These are phyloP conservation scores for Pseudomyrmex gracilis DNA, from an alignment of 1,140 invertebrate species.

Conservation along the genomic window DNA sequence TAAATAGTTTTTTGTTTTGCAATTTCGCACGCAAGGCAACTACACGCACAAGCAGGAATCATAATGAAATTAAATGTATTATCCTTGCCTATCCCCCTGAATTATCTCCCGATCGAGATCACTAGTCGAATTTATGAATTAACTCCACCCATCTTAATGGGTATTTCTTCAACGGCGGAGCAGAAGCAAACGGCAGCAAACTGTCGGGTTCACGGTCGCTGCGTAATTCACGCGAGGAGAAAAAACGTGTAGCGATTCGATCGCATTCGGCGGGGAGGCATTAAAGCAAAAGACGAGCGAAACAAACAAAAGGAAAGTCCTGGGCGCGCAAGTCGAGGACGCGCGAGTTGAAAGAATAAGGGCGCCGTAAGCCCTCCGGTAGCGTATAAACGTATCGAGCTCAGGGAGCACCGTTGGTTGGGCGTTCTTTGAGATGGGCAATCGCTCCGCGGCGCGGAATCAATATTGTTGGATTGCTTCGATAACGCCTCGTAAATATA, in stretches of 20 bases:
- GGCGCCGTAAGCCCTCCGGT: conserved; percentile 68
- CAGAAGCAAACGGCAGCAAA: conserved; percentile 52
- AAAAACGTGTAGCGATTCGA: conserved; percentile 49
- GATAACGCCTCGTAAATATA: conserved; percentile 84
- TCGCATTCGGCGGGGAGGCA: conserved; percentile 47
- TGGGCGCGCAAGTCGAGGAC: conserved; percentile 27
- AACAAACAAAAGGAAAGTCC: conserved; percentile 24
- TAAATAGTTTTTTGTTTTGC: background rate
- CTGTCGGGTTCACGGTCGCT: conserved; percentile 17
- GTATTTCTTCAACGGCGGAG: conserved; percentile 39
- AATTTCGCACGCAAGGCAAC: background rate
- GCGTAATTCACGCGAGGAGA: conserved; percentile 50
- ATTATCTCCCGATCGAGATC: conserved; percentile 24
- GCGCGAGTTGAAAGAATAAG: conserved; percentile 42
- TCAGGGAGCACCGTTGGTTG: conserved; percentile 45
- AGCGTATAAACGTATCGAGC: conserved; percentile 55
- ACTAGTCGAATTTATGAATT: conserved; percentile 51
- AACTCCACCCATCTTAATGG: conserved; percentile 26
- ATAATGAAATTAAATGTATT: conserved; percentile 47
- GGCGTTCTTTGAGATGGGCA: conserved; percentile 71
- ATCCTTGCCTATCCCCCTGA: conserved; percentile 15
- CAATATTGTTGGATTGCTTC: conserved; percentile 82
- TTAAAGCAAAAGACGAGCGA: conserved; percentile 33
- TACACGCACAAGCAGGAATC: conserved; percentile 9
- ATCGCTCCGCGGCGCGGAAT: conserved; percentile 78